phyloP scores from a whole-genome alignment of 2,888 invertebrate genomes.

The Dyspetes luteomarginatus region DNA sequence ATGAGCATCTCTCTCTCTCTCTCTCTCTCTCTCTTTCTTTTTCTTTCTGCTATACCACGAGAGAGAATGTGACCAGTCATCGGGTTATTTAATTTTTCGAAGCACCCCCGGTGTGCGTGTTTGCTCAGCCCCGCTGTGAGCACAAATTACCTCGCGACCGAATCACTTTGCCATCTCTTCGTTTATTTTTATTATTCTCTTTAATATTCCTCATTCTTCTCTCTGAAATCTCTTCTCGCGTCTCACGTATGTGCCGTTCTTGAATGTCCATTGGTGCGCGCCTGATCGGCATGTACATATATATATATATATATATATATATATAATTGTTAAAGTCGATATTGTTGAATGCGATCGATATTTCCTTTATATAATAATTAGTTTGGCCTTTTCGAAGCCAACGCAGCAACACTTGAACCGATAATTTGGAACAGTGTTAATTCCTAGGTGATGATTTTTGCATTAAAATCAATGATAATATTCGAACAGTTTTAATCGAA shows the following conservation, averaged over 20 bases:
- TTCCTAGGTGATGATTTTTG: too few species aligned
- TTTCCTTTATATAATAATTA: too few species aligned
- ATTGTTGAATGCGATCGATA: slow-evolving; percentile 27
- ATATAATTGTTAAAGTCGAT: slow-evolving; percentile 8
- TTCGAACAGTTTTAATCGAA: background rate
- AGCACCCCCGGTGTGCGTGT: slow-evolving; percentile 84
- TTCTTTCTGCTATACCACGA: slow-evolving; percentile 76
- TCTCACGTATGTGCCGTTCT: slow-evolving; percentile 42
- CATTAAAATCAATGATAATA: background rate
- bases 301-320: slow-evolving; percentile 3
- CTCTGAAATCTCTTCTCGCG: slow-evolving; percentile 50
- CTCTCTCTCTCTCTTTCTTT: slow-evolving; percentile 22
- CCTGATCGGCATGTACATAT: slow-evolving; percentile 49
- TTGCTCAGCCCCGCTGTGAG: slow-evolving; percentile 87
- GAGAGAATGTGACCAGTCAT: slow-evolving; percentile 86
- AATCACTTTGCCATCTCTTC: slow-evolving; percentile 78
- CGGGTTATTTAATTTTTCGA: slow-evolving; percentile 85
- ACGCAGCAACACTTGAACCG: too few species aligned
- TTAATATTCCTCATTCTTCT: slow-evolving; percentile 45
- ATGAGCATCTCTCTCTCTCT: slow-evolving; percentile 29
- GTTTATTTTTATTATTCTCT: slow-evolving; percentile 51
- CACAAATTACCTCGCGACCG: slow-evolving; percentile 87
- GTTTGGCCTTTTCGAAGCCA: too few species aligned
- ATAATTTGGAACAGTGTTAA: too few species aligned
- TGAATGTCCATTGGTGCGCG: slow-evolving; percentile 59